Evolutionary conservation across 2,113 vertebrate genomes (phyloP).

Genomic region (Zeus faber): DNA sequence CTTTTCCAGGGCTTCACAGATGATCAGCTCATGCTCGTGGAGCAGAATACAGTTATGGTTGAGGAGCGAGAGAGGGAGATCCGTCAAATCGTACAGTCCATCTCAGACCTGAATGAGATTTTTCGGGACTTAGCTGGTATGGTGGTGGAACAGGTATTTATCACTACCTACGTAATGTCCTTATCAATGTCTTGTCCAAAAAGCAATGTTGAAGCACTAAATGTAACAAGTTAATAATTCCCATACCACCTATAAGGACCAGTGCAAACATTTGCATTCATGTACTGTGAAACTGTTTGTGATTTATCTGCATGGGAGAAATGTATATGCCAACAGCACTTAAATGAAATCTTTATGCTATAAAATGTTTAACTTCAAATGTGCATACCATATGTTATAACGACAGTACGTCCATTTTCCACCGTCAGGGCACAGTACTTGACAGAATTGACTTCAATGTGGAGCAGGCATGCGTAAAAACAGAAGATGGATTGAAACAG

Average conservation of each 20-base stretch:
- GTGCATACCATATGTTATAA: not conserved
- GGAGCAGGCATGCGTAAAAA: conserved; percentile 94
- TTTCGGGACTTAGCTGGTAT: conserved; percentile 94
- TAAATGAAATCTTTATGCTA: no score
- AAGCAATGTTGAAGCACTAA: no score
- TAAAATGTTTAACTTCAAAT: no score
- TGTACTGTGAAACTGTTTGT: no score
- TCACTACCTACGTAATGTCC: not conserved
- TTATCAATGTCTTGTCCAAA: no score
- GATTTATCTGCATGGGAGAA: no score
- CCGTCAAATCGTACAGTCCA: conserved; percentile 95
- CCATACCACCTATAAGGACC: no score
- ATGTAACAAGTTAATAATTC: no score
- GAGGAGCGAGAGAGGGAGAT: conserved; percentile 93
- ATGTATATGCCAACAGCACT: no score
- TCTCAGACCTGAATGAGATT: conserved; percentile 94
- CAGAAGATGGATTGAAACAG: conserved; percentile 94
- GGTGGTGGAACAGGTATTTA: conserved; percentile 93
- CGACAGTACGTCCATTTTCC: not conserved
- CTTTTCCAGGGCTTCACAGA: conserved; percentile 86
- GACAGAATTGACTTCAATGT: conserved; percentile 98
- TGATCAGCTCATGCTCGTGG: conserved; percentile 88
- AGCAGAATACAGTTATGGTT: conserved; percentile 88
- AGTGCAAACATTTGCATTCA: no score
- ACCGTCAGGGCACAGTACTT: conserved; percentile 89